Evolutionary conservation across 2,797 vertebrate species (phyloP).

Genomic region (Numenius phaeopus): DNA sequence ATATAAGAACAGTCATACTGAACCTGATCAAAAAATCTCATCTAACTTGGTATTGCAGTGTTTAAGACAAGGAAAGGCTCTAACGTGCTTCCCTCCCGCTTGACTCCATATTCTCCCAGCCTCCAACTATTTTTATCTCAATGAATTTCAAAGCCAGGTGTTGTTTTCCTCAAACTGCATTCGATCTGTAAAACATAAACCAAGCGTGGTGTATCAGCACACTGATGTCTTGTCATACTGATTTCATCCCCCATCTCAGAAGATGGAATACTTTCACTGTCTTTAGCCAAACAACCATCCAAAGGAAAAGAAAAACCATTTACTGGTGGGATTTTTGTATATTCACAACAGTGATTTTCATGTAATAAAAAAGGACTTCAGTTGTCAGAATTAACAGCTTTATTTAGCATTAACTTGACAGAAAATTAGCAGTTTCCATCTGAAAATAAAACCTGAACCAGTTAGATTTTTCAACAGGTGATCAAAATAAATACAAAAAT

Average conservation of each 20-base stretch:
- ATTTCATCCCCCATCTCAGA: background rate
- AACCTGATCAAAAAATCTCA: background rate
- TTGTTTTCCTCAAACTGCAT: background rate
- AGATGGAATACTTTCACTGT: background rate
- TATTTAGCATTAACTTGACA: constrained; percentile 19
- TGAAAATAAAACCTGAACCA: constrained; percentile 11
- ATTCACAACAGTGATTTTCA: background rate
- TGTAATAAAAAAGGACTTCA: background rate
- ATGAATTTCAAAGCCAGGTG: background rate
- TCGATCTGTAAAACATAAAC: background rate
- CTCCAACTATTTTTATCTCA: background rate
- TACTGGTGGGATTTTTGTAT: background rate
- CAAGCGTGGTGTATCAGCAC: background rate
- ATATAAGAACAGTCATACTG: fast-evolving
- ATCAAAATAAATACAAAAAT: constrained; percentile 43
- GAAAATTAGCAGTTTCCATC: constrained; percentile 1
- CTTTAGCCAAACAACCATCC: background rate
- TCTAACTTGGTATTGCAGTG: background rate
- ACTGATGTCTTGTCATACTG: background rate
- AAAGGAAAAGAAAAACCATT: background rate
- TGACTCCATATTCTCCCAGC: background rate
- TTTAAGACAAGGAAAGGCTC: background rate
- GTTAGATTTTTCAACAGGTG: background rate
- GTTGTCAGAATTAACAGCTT: constrained; percentile 9
- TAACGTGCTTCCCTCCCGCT: background rate